Conservation (phyloP, 2,113 vertebrate species). For the Montifringilla adamsi region DNA sequence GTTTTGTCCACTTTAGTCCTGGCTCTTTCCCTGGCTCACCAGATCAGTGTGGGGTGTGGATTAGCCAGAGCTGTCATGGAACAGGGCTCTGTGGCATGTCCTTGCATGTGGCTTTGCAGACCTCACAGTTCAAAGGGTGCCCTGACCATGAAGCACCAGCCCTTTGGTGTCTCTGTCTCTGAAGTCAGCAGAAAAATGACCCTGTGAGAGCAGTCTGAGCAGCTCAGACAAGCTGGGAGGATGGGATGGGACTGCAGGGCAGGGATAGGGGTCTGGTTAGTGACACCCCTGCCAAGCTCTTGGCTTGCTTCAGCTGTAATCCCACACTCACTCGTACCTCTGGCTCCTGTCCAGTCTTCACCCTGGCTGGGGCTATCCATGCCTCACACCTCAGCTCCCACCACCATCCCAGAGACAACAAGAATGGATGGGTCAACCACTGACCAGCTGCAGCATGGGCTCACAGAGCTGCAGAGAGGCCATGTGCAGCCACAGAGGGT, state of each 20-base stretch:
- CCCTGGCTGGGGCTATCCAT: neutral
- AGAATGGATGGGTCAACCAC: neutral
- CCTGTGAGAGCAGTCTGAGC: neutral
- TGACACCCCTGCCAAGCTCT: neutral
- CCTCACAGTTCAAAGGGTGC: neutral
- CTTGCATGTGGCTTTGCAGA: fast-evolving
- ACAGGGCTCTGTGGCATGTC: neutral
- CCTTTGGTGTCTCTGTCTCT: neutral
- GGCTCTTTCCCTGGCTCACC: neutral
- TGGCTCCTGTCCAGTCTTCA: neutral
- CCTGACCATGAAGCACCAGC: fast-evolving
- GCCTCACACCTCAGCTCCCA: neutral
- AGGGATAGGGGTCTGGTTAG: neutral
- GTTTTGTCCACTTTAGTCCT: neutral
- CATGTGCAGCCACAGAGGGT: neutral
- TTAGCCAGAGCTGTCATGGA: neutral
- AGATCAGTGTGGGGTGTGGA: fast-evolving
- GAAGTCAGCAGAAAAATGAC: neutral
- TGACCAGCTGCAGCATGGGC: neutral
- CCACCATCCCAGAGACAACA: fast-evolving
- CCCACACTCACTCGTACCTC: neutral
- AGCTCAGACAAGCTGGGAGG: neutral
- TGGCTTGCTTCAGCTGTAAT: neutral
- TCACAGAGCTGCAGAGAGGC: neutral
- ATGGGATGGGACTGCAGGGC: neutral